Evolutionary conservation across 2,797 vertebrate species (phyloP).

Genomic region (Ctenopoma kingsleyae): DNA sequence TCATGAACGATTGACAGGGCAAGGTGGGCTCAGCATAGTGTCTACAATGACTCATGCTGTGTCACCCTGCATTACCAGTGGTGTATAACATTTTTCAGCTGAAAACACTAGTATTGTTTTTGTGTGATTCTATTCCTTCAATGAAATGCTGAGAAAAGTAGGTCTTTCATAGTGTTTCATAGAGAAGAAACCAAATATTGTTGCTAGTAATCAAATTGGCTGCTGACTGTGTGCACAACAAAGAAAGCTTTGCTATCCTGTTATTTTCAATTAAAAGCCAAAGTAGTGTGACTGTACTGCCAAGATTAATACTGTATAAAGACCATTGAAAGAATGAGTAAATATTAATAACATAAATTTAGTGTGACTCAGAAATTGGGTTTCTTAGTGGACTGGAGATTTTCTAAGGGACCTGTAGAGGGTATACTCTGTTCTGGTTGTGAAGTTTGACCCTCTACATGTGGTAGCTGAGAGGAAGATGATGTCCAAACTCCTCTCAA

Average conservation of each 20-base stretch:
- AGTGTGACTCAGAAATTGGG: not conserved
- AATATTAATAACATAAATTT: not conserved
- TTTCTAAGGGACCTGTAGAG: too few species aligned
- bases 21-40: constrained; percentile 55
- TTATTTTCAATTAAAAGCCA: not conserved
- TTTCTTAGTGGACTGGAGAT: not conserved
- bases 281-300: not conserved
- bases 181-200: not conserved
- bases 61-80: constrained; percentile 20
- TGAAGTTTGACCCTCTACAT: too few species aligned
- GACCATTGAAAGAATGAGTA: not conserved
- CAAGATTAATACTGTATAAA: not conserved
- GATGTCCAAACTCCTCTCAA: too few species aligned
- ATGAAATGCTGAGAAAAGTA: not conserved
- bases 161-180: not conserved
- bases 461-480: too few species aligned
- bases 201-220: not conserved
- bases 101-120: constrained; percentile 12
- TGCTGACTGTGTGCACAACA: not conserved
- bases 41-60: constrained; percentile 50
- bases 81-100: constrained; percentile 21
- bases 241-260: not conserved
- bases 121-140: constrained; percentile 4
- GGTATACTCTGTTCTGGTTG: too few species aligned
- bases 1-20: constrained; percentile 63